phyloP scores from a whole-genome alignment of 1,140 invertebrate genomes.

The Bombus huntii region DNA sequence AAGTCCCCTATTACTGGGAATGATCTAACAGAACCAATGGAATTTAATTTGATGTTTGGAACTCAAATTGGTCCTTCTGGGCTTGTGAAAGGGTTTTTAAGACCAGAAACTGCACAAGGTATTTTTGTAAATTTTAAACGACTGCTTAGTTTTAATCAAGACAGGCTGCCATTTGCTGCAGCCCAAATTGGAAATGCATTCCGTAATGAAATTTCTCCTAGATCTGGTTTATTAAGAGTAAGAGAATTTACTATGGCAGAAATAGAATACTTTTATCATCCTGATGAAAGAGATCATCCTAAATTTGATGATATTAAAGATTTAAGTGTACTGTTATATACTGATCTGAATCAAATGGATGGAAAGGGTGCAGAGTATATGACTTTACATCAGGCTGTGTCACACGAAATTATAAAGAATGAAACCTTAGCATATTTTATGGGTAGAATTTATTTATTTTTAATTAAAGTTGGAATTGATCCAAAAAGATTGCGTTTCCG shows the following conservation, averaged over 20 bases:
- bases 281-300: constrained; percentile 92
- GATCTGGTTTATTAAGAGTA: constrained; percentile 97
- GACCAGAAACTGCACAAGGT: constrained; percentile 99
- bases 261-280: constrained; percentile 99
- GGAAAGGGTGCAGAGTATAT: constrained; percentile 89
- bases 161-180: constrained; percentile 97
- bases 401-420: constrained; percentile 93
- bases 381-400: constrained; percentile 91
- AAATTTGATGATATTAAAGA: constrained; percentile 93
- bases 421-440: constrained; percentile 99
- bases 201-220: constrained; percentile 99
- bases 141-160: constrained; percentile 98
- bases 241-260: constrained; percentile 99
- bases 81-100: constrained; percentile 94
- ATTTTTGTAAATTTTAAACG: constrained; percentile 99
- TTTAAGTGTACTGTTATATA: constrained; percentile 92
- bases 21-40: constrained; percentile 96
- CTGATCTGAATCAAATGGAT: constrained; percentile 98
- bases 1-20: constrained; percentile 97
- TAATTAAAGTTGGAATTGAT: constrained; percentile 95
- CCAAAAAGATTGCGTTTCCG: constrained; percentile 94
- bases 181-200: constrained; percentile 99
- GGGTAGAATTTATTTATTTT: constrained; percentile 95
- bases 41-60: constrained; percentile 99
- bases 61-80: constrained; percentile 99